These are phyloP conservation scores for Channa maculata DNA, from an alignment of 2,113 vertebrate species.

Conservation along the genomic window DNA sequence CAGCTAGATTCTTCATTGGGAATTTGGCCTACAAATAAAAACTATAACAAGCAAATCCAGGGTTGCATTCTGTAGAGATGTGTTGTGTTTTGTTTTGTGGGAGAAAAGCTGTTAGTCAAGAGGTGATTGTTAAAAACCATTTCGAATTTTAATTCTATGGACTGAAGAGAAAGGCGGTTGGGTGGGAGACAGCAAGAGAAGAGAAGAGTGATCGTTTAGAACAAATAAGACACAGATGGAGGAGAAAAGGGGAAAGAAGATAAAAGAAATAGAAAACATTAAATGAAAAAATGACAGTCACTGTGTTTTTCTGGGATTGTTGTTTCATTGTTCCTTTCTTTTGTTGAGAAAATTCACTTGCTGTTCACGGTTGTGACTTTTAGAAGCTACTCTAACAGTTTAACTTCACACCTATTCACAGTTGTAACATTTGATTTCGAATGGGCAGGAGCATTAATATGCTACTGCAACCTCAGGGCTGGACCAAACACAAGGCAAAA, in stretches of 20 bases:
- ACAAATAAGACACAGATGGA: constrained; percentile 50
- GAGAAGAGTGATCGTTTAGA: constrained; percentile 13
- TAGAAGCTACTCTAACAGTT: not conserved
- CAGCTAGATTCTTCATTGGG: constrained; percentile 47
- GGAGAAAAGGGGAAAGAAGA: not conserved
- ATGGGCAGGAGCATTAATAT: not conserved
- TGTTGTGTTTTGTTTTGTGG: constrained; percentile 2
- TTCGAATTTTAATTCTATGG: constrained; percentile 16
- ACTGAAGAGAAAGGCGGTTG: not conserved
- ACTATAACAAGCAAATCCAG: constrained; percentile 39
- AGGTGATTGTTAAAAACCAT: constrained; percentile 32
- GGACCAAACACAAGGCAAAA: not conserved
- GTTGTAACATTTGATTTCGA: not conserved
- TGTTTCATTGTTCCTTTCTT: not conserved
- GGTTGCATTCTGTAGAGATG: constrained; percentile 6
- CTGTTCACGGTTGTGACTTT: not conserved
- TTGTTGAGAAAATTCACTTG: too few relatives aligned
- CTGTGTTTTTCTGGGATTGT: not conserved
- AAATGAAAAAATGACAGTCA: not conserved
- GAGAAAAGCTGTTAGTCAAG: constrained; percentile 17
- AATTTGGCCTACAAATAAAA: constrained; percentile 59
- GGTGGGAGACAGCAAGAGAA: not conserved
- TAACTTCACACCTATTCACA: not conserved
- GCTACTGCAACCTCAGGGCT: not conserved
- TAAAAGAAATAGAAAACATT: constrained; percentile 17